A percentile compares a stretch with the other conserved stretches of the same genome.
Conservation (phyloP, 2,888 invertebrate species). For the Calameuta idolon region DNA sequence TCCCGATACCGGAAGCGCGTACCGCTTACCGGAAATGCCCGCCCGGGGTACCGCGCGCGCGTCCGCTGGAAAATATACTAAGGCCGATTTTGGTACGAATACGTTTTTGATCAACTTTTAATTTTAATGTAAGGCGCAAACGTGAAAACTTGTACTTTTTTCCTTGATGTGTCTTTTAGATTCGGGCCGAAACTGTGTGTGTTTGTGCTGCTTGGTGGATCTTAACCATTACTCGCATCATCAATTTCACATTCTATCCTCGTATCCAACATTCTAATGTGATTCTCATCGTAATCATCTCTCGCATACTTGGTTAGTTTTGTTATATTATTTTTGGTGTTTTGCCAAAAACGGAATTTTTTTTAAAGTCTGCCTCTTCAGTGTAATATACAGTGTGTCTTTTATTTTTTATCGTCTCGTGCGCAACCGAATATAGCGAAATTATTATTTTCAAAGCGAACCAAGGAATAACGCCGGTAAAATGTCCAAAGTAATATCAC, state of each 20-base stretch:
- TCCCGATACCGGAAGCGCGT: conserved; percentile 7
- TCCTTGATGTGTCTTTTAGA: conserved; percentile 66
- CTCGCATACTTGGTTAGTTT: conserved; percentile 11
- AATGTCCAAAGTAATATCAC: conserved; percentile 44
- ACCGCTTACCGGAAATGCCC: conserved; percentile 1
- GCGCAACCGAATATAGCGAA: conserved; percentile 60
- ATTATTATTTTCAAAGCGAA: conserved; percentile 47
- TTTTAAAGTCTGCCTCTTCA: conserved; percentile 14
- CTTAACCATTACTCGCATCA: background rate
- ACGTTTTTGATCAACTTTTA: conserved; percentile 66
- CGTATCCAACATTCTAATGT: conserved; percentile 3
- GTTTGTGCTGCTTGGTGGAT: conserved; percentile 8
- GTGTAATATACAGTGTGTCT: conserved; percentile 33
- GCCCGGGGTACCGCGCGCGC: conserved; percentile 30
- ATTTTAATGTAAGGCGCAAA: conserved; percentile 66
- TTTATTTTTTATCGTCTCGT: conserved; percentile 50
- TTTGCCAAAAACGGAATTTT: conserved; percentile 59
- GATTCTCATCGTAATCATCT: conserved; percentile 9
- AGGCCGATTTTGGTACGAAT: conserved; percentile 67
- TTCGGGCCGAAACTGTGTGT: conserved; percentile 64
- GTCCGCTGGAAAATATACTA: conserved; percentile 63
- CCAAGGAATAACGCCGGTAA: conserved; percentile 59
- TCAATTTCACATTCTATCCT: background rate
- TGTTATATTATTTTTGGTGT: conserved; percentile 48
- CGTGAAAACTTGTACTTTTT: conserved; percentile 67